Base-by-base conservation (phyloP, 1,140 invertebrate genomes). In the Brachionus paranguensis region DNA sequence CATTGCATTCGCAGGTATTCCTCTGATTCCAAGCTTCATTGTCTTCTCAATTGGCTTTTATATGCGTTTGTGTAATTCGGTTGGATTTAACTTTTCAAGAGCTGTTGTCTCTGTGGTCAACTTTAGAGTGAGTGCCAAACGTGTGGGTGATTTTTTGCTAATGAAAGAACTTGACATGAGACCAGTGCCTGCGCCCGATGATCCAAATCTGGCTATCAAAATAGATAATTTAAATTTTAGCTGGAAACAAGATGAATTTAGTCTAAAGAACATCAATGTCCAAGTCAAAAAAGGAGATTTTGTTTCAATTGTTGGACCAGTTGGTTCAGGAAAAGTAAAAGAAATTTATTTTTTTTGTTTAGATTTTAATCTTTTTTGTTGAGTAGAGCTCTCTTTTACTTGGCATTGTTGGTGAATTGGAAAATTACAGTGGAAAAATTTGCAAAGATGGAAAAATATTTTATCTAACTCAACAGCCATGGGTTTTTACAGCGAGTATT, bases 391-490 rank as follows among this genome's bases (percentile, higher is more conserved):
- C 95, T 27, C 88, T 97, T 4, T 89, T 97, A 14, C 93, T 96
- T 87, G 91, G 92, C 1, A 91, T 97, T 78, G 90, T 97, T 6
- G 91, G 92, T 74, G 96, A 98, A 89, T 87, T 96, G 41, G 93
- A 93, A 4, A 86, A 94, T 0, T 88, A 87, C 2, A 88, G 90
- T 0, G 95, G 95, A 1, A 89, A 88, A 7, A 88, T 96, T 0
- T 90, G 91, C 70, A 90, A 95, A 0, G 91, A 92, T 60, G 96
- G 96, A 17, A 92, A 90, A 47, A 89, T 97, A 6, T 93, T 94
- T 0, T 98, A 96, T 88, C 93, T 94, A 12, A 93, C 94, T n/a
- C 96, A 98, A 88, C 94, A 96, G 86, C 93, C 95, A 0, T 98
- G 95, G 95, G 91, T 97, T 0, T 94, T 94, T 87, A 92, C 91